Percentiles rank a stretch among this genome's conserved stretches.
These are phyloP conservation scores for Diceros bicornis DNA, from an alignment of 2,797 vertebrate species.

Conservation along the genomic window DNA sequence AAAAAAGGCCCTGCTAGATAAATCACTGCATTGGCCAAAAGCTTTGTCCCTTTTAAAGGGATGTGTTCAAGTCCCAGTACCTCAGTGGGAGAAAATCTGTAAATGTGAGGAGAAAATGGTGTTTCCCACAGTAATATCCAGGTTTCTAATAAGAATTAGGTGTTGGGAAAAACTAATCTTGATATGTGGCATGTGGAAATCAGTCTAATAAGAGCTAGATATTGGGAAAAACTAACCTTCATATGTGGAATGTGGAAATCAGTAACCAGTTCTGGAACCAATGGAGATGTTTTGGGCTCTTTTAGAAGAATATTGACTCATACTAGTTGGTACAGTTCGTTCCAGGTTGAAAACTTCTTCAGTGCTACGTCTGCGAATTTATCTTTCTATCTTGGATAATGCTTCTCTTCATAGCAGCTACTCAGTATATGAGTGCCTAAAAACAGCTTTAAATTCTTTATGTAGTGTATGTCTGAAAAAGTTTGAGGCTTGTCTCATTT, in stretches of 20 bases:
- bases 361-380: slow-evolving; percentile 40
- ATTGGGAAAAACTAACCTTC: slow-evolving; percentile 23
- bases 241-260: not conserved
- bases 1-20: not conserved
- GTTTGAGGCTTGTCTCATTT: not conserved
- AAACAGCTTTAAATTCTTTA: slow-evolving; percentile 60
- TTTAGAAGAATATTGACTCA: slow-evolving; percentile 68
- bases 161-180: slow-evolving; percentile 12
- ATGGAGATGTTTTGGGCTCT: slow-evolving; percentile 48
- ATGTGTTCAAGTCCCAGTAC: not conserved
- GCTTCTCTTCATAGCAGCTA: slow-evolving; percentile 53
- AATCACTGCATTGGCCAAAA: not conserved
- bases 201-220: slow-evolving; percentile 15
- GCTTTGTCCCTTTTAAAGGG: slow-evolving; percentile 28
- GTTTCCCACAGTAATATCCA: slow-evolving; percentile 13
- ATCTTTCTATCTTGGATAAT: slow-evolving; percentile 15
- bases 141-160: slow-evolving; percentile 10
- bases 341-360: slow-evolving; percentile 65
- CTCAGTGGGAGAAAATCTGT: slow-evolving; percentile 21
- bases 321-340: slow-evolving; percentile 54
- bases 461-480: slow-evolving; percentile 43
- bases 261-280: slow-evolving; percentile 20
- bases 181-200: not conserved
- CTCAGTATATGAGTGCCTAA: slow-evolving; percentile 5
- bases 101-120: not conserved